Base-by-base conservation (phyloP, 2,113 vertebrate species). In the Macquaria ambigua region DNA sequence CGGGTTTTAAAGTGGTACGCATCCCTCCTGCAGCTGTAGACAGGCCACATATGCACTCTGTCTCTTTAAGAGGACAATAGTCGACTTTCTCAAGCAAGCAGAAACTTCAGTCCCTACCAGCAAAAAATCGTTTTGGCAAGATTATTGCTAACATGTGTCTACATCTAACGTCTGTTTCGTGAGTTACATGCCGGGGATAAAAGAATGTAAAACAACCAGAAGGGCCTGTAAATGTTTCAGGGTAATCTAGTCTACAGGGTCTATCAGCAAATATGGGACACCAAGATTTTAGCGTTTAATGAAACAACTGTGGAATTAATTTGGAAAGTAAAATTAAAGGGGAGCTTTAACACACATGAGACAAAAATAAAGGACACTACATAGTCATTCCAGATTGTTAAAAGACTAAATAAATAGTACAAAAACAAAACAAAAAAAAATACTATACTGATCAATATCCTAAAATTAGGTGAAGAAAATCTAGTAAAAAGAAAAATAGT, bases 1-100 rank as follows among this genome's bases (percentile, higher is more conserved):
- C 14, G n/a, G 50, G 8, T 31, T 71, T 95, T 95, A 94, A 95
- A 95, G 93, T 0, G 66, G 59, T 12, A 93, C 28, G 11, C 34
- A 7, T 2, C 63, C 7, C 9, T 1, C 2, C 4, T 2, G 23
- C 14, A 18, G 39, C 48, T 6, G 34, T 4, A 7, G 3, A 9
- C 1, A 2, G 4, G 0, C 6, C 0, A 1, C 31, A 1, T 0
- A 0, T 0, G 0, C 0, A 3, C 6, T 3, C 85, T 94, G 91
- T 87, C 59, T 39, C 93, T 95, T 95, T 95, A 95, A 95, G 90
- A 41, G n/a, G 39, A 69, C 56, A 25, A 5, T 23, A 0, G 34
- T 16, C 52, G n/a, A 34, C 74, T 3, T 79, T 84, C 46, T 67
- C 58, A 6, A 28, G 16, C 43, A 0, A 34, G 39, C 25, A n/a